phyloP scores from a whole-genome alignment of 35 echinoderm and acorn worm species.

The Holothuria glaberrima region DNA sequence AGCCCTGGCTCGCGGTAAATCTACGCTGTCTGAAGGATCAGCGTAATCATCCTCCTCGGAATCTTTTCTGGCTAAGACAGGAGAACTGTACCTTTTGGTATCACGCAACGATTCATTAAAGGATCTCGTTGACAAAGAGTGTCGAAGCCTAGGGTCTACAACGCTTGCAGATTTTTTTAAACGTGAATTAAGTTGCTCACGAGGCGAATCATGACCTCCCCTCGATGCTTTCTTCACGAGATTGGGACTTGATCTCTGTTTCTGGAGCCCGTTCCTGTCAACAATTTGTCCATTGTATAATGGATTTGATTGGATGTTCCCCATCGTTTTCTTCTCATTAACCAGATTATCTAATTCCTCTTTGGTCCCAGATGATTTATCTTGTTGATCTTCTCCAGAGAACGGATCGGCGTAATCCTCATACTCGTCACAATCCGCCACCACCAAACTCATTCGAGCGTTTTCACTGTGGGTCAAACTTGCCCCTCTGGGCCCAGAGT shows the following conservation, averaged over 20 bases:
- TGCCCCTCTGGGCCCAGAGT: not conserved
- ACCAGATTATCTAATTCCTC: constrained; percentile 22
- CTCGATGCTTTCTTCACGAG: not conserved
- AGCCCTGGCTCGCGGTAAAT: not conserved
- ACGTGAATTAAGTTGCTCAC: not conserved
- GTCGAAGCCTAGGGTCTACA: constrained; percentile 2
- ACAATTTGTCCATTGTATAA: constrained; percentile 22
- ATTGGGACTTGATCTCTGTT: constrained; percentile 38
- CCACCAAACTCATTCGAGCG: constrained; percentile 1
- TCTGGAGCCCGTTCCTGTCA: constrained; percentile 7
- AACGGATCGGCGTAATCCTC: constrained; percentile 55
- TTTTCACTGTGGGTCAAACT: constrained; percentile 5
- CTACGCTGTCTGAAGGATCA: constrained; percentile 47
- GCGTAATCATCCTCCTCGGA: constrained; percentile 58
- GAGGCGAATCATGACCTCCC: not conserved
- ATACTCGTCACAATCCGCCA: constrained; percentile 49
- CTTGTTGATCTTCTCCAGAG: not conserved
- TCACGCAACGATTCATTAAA: constrained; percentile 12
- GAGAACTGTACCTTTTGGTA: constrained; percentile 40
- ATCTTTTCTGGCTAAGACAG: constrained; percentile 9
- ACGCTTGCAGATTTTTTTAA: not conserved
- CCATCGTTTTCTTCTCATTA: constrained; percentile 19
- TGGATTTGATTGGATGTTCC: constrained; percentile 20
- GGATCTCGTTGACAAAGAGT: constrained; percentile 10
- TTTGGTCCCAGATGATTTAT: not conserved